A percentile compares a stretch with the other conserved stretches of the same genome.
Evolutionary conservation across 2,797 vertebrate species (phyloP).

Genomic region (Fundulus diaphanus): DNA sequence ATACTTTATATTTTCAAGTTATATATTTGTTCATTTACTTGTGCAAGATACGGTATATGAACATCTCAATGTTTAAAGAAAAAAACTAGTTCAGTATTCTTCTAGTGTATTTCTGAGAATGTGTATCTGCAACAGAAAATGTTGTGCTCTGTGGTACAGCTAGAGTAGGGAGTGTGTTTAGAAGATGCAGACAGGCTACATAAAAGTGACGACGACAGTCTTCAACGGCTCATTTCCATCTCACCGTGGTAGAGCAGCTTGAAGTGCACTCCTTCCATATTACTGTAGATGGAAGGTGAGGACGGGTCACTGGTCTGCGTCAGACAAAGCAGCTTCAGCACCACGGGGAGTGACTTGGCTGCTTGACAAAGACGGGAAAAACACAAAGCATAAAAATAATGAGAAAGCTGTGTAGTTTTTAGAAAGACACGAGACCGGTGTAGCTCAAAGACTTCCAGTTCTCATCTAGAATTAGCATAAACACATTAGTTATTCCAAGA

Average conservation of each 20-base stretch:
- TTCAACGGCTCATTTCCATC: conserved; percentile 34
- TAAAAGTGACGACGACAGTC: neutral
- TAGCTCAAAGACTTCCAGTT: conserved; percentile 13
- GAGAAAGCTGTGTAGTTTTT: conserved; percentile 1
- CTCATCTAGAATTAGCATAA: conserved; percentile 41
- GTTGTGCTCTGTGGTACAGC: neutral
- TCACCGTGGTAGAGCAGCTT: conserved; percentile 93
- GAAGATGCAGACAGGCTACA: neutral
- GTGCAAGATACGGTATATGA: neutral
- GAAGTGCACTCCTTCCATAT: conserved; percentile 88
- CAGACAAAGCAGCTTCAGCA: conserved; percentile 88
- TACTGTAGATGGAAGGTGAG: conserved; percentile 55
- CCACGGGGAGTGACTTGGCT: conserved; percentile 71
- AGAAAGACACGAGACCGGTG: conserved; percentile 6
- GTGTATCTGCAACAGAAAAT: neutral
- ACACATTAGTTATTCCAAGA: conserved; percentile 38
- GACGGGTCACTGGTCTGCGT: conserved; percentile 79
- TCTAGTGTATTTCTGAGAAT: neutral
- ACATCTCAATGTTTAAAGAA: neutral
- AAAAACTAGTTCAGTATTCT: conserved; percentile 4
- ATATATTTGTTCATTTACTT: too few relatives aligned
- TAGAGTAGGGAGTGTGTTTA: neutral
- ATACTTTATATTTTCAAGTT: too few relatives aligned
- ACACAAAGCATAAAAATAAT: conserved; percentile 1
- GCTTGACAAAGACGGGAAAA: conserved; percentile 35